Evolutionary conservation across 2,797 vertebrate genomes (phyloP).

Genomic region (Euthynnus affinis): DNA sequence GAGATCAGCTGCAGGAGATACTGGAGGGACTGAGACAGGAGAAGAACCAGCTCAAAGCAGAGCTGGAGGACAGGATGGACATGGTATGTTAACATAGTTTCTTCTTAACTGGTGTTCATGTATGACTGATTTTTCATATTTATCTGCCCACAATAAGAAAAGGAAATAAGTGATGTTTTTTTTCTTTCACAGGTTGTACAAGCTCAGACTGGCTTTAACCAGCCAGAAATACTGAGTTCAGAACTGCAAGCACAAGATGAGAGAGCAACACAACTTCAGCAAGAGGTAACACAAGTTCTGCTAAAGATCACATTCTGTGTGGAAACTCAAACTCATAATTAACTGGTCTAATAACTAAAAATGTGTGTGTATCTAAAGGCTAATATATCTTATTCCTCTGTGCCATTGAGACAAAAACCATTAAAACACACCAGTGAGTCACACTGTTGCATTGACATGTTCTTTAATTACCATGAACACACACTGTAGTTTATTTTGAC

Average conservation of each 20-base stretch:
- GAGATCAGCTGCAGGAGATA: slow-evolving; percentile 78
- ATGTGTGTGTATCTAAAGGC: too few relatives aligned
- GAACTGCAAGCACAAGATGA: slow-evolving; percentile 8
- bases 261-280: slow-evolving; percentile 20
- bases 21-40: slow-evolving; percentile 74
- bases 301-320: too few relatives aligned
- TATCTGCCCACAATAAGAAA: too few relatives aligned
- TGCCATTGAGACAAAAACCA: too few relatives aligned
- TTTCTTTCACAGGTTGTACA: background rate
- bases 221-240: slow-evolving; percentile 5
- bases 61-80: slow-evolving; percentile 74
- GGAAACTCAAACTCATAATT: too few relatives aligned
- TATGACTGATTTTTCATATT: background rate
- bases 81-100: slow-evolving; percentile 12
- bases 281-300: slow-evolving; percentile 27
- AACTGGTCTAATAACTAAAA: too few relatives aligned
- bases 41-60: slow-evolving; percentile 75
- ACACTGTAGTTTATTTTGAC: too few relatives aligned
- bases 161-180: too few relatives aligned
- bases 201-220: slow-evolving; percentile 1
- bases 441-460: too few relatives aligned
- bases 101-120: background rate
- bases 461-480: too few relatives aligned
- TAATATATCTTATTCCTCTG: too few relatives aligned
- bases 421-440: too few relatives aligned